Evolutionary conservation across 2,113 vertebrate species (phyloP), one percentile per base, ranked within the genome.

Genomic region (Rhea americana): DNA sequence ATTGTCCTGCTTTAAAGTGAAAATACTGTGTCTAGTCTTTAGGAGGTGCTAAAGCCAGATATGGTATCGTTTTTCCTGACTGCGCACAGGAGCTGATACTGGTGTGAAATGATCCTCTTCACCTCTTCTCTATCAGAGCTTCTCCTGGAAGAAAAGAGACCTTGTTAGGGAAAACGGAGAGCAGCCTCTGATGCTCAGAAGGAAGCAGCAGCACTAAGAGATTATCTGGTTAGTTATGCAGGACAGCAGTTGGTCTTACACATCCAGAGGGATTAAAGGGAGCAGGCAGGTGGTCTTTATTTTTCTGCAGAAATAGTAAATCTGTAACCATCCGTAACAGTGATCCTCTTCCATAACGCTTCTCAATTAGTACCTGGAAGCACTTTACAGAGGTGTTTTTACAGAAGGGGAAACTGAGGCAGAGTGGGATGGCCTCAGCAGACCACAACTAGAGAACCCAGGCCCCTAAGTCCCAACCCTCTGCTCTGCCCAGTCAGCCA

Each of bases 91-190:
- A 85, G 91, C 45, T 30, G 90, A 89, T 78, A 95, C 87, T 77
- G 93, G 90, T 7, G 1, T 85, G 84, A 89, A 87, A 87, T 55
- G 76, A 83, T 94, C 95, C 14, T 85, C 85, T 96, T 87, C 93
- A 43, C 30, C 5, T 96, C 88, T 94, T 91, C 88, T 89, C 75
- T n/a, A 95, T 98, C 97, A 98, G 97, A 98, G 98, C 91, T 97
- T 98, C 94, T 98, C 98, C 98, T 98, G 82, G 21, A 87, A 94
- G 35, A 62, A 82, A 81, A 58, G 43, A 96, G 63, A 89, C 14
- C 37, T 53, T 43, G 50, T 85, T 19, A 94, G 43, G n/a, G 22
- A 79, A 82, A 62, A 58, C 2, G 13, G 39, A 66, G 61, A 26
- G n/a, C 89, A 71, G 74, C 39, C 71, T 22, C 30, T 51, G 19